phyloP scores from a whole-genome alignment of 1,140 invertebrate species.

The Drosophila paulistorum region DNA sequence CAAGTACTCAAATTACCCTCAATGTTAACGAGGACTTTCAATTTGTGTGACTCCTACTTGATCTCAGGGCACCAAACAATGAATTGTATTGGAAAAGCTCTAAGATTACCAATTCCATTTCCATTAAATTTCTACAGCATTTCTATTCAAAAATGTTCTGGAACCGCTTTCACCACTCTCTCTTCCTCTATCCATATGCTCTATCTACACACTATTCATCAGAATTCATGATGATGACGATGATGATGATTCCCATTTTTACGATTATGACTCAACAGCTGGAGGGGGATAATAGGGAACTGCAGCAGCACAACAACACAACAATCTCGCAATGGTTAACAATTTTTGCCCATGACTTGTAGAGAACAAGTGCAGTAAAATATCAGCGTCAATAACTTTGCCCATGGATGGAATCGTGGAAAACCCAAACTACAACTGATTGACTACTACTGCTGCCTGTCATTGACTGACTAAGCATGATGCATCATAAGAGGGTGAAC shows the following conservation, averaged over 20 bases:
- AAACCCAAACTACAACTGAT: conserved; percentile 16
- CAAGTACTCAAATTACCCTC: neutral
- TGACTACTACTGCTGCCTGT: conserved; percentile 21
- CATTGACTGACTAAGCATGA: conserved; percentile 63
- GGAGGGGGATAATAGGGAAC: neutral
- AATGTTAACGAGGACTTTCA: neutral
- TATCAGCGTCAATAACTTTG: conserved; percentile 59
- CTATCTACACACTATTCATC: neutral
- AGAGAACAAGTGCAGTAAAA: conserved; percentile 61
- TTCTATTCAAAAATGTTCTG: conserved; percentile 11
- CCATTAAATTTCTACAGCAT: neutral
- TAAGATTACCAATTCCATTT: conserved; percentile 5
- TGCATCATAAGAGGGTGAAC: conserved; percentile 45
- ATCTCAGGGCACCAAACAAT: neutral
- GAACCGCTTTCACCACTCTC: neutral
- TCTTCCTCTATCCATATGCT: neutral
- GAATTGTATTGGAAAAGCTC: conserved; percentile 1
- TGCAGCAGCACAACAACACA: no score
- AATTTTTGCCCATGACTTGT: conserved; percentile 56
- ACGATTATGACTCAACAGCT: conserved; percentile 14
- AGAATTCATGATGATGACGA: conserved; percentile 1
- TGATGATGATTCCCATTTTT: conserved; percentile 19
- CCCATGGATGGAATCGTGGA: conserved; percentile 32
- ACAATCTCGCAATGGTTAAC: conserved; percentile 34
- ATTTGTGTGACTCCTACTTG: neutral